A percentile compares a stretch with the other conserved stretches of the same genome.
These are phyloP conservation scores for Mystacides longicornis DNA, from an alignment of 2,888 invertebrate genomes.

Conservation along the genomic window DNA sequence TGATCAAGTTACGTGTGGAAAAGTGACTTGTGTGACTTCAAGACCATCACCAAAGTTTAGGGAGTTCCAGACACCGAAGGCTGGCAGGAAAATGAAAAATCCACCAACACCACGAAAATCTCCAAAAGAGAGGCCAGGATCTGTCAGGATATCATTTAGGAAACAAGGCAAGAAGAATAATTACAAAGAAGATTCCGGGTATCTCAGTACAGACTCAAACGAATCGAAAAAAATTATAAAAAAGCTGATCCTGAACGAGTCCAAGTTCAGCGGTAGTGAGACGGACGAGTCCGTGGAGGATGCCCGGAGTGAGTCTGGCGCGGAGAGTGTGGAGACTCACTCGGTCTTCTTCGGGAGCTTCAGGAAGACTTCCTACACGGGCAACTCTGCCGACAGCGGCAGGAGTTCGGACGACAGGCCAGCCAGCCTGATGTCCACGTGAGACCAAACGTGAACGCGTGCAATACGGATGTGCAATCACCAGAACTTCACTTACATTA, in stretches of 20 bases:
- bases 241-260: slow-evolving; percentile 47
- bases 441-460: not conserved
- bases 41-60: slow-evolving; percentile 21
- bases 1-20: not conserved
- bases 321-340: slow-evolving; percentile 80
- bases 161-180: slow-evolving; percentile 28
- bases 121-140: slow-evolving; percentile 27
- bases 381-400: slow-evolving; percentile 37
- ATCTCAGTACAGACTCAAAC: slow-evolving; percentile 75
- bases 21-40: slow-evolving; percentile 10
- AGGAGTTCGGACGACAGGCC: slow-evolving; percentile 31
- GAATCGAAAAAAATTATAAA: slow-evolving; percentile 49
- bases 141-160: slow-evolving; percentile 32
- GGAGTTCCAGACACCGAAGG: slow-evolving; percentile 24
- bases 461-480: not conserved
- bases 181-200: slow-evolving; percentile 68
- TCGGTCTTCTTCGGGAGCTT: slow-evolving; percentile 78
- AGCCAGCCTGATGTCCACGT: slow-evolving; percentile 10
- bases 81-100: slow-evolving; percentile 16
- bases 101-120: slow-evolving; percentile 18
- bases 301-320: slow-evolving; percentile 79
- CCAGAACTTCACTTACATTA: not conserved
- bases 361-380: slow-evolving; percentile 38
- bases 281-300: slow-evolving; percentile 76
- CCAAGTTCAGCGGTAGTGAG: slow-evolving; percentile 53